phyloP scores from a whole-genome alignment of 2,888 invertebrate genomes.

The Octonoba sinensis region DNA sequence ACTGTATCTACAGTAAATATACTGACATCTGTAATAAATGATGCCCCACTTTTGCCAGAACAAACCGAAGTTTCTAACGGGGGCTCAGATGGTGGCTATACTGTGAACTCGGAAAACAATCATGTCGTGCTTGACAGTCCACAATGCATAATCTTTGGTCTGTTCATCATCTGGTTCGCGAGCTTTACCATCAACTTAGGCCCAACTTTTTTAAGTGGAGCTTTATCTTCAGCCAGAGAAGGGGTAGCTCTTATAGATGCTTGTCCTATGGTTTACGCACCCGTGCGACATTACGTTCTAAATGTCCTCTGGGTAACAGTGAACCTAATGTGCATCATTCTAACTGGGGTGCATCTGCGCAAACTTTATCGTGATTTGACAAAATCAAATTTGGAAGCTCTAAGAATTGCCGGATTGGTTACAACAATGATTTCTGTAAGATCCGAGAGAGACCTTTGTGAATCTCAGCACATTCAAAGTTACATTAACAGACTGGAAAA shows the following conservation, averaged over 20 bases:
- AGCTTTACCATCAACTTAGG: constrained; percentile 91
- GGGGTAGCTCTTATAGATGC: constrained; percentile 80
- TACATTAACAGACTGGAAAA: constrained; percentile 83
- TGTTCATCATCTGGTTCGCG: constrained; percentile 94
- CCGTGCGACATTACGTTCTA: constrained; percentile 89
- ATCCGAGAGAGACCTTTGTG: constrained; percentile 63
- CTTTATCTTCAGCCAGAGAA: constrained; percentile 82
- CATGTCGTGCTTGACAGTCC: constrained; percentile 78
- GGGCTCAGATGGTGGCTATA: constrained; percentile 27
- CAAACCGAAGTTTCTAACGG: constrained; percentile 66
- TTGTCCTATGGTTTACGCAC: constrained; percentile 87
- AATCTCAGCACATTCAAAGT: constrained; percentile 75
- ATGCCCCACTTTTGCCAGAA: constrained; percentile 84
- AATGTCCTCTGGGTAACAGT: constrained; percentile 92
- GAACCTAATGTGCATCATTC: constrained; percentile 85
- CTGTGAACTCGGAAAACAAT: constrained; percentile 43
- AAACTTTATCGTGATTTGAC: constrained; percentile 79
- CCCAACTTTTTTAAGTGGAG: constrained; percentile 87
- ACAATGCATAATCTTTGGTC: constrained; percentile 89
- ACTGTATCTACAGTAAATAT: constrained; percentile 92
- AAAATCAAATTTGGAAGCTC: constrained; percentile 86
- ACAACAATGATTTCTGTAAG: constrained; percentile 84
- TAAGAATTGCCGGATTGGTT: constrained; percentile 84
- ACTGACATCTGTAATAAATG: constrained; percentile 85
- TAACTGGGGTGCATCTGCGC: constrained; percentile 85